Base-by-base conservation (phyloP, 1,140 invertebrate species). In the Pygmarrhopalites habei region DNA sequence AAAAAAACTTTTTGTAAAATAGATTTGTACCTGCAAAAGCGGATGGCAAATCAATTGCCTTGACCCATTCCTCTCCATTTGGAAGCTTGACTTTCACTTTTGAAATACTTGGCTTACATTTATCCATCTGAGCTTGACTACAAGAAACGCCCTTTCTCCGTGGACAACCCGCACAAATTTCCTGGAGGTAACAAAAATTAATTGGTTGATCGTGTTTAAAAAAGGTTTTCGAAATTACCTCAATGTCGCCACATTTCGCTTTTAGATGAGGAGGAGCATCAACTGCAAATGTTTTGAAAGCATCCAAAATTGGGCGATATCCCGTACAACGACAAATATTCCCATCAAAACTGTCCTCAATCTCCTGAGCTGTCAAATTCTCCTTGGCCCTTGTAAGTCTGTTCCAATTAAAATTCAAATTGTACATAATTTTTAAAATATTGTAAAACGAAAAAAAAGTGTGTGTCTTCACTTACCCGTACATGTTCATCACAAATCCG, bases 241-340 rank as follows among this genome's bases (percentile, higher is more conserved):
- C 65, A 39, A 60, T 60, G 26, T 67, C 60, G 0, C 2, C 2
- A 49, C 57, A 60, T 59, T 60, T 58, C 28, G 46, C 70, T 25
- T 78, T 73, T 23, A 81, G 71, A 23, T 79, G 63, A 1, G 75
- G 71, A 21, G 74, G 72, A 1, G 82, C 81, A 71, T 89, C 85
- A 1, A 71, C 73, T 0, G 84, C 83, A 62, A 87, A 85, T 1
- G 85, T 82, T 75, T 90, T 90, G 72, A 90, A 90, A 25, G 87
- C 82, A 46, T 67, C 65, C 23, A 81, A 66, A 67, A 82, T 82
- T 21, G 79, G 77, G 29, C 80, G 65, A 68, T 81, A 82, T 4
- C 79, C 79, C 10, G 79, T 81, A 61, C 79, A 82, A 17, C 79
- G 76, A 58, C 80, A 81, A 2, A 81, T 71, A 70, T 82, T 81